These are phyloP conservation scores for Caligus rogercresseyi DNA, from an alignment of 1,140 invertebrate genomes.

Conservation along the genomic window DNA sequence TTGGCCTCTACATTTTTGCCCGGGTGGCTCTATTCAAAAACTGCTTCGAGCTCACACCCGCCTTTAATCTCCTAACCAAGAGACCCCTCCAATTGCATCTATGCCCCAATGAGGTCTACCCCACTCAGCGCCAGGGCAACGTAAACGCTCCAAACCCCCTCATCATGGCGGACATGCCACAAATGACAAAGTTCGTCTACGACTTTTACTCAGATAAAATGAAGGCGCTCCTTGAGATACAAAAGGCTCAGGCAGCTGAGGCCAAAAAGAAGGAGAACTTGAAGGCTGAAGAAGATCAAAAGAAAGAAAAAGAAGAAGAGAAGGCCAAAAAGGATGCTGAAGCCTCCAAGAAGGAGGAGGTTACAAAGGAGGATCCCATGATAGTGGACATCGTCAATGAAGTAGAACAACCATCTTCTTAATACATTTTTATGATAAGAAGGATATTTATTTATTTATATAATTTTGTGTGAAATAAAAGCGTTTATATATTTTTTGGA, in stretches of 20 bases:
- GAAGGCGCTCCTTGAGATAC: conserved; percentile 29
- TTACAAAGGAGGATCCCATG: background rate
- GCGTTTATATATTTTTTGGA: no score
- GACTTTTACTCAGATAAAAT: conserved; percentile 65
- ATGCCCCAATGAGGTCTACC: conserved; percentile 49
- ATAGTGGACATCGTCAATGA: background rate
- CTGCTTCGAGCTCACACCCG: conserved; percentile 86
- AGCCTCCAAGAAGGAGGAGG: background rate
- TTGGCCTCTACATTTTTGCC: conserved; percentile 92
- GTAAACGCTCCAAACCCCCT: conserved; percentile 29
- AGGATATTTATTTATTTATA: no score
- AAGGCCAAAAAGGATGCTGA: background rate
- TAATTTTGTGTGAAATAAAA: no score
- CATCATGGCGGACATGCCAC: conserved; percentile 62
- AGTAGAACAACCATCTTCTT: background rate
- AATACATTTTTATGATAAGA: no score
- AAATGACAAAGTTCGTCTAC: conserved; percentile 82
- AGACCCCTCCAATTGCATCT: conserved; percentile 57
- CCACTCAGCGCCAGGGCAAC: conserved; percentile 39
- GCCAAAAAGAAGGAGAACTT: conserved; percentile 4
- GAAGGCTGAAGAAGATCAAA: background rate
- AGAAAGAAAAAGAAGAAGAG: background rate
- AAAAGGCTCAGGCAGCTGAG: conserved; percentile 1
- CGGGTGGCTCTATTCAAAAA: conserved; percentile 78
- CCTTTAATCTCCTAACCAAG: conserved; percentile 61